These are phyloP conservation scores for Lycaon pictus DNA, from an alignment of 2,113 vertebrate species.

Conservation along the genomic window DNA sequence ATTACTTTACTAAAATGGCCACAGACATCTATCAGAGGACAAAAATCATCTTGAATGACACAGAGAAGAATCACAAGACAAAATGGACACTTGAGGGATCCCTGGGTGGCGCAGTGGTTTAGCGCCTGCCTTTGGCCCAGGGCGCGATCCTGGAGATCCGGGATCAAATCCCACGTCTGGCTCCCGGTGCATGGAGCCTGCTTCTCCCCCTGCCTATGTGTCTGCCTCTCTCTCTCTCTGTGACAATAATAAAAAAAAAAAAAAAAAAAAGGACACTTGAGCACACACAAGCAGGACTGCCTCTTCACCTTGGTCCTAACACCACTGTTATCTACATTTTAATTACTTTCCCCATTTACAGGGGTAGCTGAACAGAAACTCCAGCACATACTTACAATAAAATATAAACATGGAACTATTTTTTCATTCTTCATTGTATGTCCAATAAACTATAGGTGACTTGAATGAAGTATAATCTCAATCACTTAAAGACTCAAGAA, in stretches of 20 bases:
- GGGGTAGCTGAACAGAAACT: not conserved
- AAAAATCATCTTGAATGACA: slow-evolving; percentile 31
- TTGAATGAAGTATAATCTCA: slow-evolving; percentile 6
- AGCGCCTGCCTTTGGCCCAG: too few relatives aligned
- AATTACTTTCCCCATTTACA: not conserved
- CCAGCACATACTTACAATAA: slow-evolving; percentile 19
- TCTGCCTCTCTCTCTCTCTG: too few relatives aligned
- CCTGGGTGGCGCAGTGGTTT: too few relatives aligned
- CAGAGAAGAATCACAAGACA: not conserved
- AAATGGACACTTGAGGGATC: not conserved
- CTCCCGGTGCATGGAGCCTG: too few relatives aligned
- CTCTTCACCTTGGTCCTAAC: not conserved
- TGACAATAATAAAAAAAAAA: too few relatives aligned
- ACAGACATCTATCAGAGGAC: not conserved
- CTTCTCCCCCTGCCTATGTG: too few relatives aligned
- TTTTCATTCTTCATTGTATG: not conserved
- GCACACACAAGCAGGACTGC: not conserved
- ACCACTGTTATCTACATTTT: not conserved
- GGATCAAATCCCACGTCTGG: too few relatives aligned
- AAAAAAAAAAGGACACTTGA: not conserved
- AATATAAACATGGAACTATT: not conserved
- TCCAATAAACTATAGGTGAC: not conserved
- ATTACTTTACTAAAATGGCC: slow-evolving; percentile 16
- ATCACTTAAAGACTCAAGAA: slow-evolving; percentile 5
- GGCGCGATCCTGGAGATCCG: too few relatives aligned